Percentiles rank a stretch among this genome's conserved stretches.
Evolutionary conservation across 64 coral and sea anemone species (phyloP).

Genomic region (Actinia equina): DNA sequence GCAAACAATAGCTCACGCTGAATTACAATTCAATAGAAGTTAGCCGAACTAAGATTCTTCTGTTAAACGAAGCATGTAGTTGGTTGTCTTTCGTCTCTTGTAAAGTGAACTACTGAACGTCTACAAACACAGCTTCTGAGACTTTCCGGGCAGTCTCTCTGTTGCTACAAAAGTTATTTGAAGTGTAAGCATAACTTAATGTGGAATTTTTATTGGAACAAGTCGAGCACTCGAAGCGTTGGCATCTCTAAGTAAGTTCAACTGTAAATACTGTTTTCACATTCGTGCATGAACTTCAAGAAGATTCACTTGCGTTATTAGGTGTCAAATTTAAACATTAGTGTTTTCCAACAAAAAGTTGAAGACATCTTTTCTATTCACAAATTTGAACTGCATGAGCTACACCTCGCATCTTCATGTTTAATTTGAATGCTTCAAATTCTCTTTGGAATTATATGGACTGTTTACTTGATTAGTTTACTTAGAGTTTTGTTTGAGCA

Average conservation of each 20-base stretch:
- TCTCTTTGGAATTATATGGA: not conserved
- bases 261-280: too few relatives aligned
- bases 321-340: too few relatives aligned
- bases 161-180: not conserved
- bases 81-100: not conserved
- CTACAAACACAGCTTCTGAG: not conserved
- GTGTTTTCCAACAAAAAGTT: too few relatives aligned
- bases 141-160: not conserved
- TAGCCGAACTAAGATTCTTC: not conserved
- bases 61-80: not conserved
- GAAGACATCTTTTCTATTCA: too few relatives aligned
- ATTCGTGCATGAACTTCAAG: too few relatives aligned
- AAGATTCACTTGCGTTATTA: too few relatives aligned
- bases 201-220: too few relatives aligned
- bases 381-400: not conserved
- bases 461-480: not conserved
- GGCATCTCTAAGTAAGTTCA: too few relatives aligned
- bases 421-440: not conserved
- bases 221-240: too few relatives aligned
- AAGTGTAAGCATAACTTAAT: too few relatives aligned
- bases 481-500: not conserved
- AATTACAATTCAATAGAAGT: slow-evolving; percentile 13
- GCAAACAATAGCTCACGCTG: not conserved
- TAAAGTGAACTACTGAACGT: not conserved
- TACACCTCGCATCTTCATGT: not conserved